These are phyloP conservation scores for Eupithecia dodoneata DNA, from an alignment of 2,888 invertebrate genomes.

Conservation along the genomic window DNA sequence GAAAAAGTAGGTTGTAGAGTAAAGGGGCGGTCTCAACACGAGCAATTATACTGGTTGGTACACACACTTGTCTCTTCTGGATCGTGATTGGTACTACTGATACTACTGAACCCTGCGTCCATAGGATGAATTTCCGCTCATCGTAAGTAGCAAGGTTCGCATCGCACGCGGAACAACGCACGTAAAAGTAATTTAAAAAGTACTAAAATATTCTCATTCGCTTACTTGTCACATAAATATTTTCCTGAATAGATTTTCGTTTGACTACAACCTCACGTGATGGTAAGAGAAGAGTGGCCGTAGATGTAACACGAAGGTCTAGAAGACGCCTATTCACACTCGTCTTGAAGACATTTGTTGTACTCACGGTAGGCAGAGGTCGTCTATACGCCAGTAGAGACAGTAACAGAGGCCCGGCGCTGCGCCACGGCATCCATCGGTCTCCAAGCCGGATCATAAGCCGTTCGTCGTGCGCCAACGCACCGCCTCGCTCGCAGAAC, in stretches of 20 bases:
- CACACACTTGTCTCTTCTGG: background rate
- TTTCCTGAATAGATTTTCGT: too few species aligned
- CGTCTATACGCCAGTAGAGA: constrained; percentile 94
- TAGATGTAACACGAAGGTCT: too few species aligned
- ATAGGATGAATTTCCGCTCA: background rate
- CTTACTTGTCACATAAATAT: too few species aligned
- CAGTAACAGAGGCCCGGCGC: constrained; percentile 95
- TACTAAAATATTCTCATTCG: too few species aligned
- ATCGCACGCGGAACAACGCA: background rate
- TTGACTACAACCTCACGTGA: too few species aligned
- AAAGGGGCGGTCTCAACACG: background rate
- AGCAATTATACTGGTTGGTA: background rate
- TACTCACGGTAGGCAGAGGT: constrained; percentile 85
- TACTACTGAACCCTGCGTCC: background rate
- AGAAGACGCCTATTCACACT: too few species aligned
- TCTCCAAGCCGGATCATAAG: constrained; percentile 93
- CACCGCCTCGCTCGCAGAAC: constrained; percentile 89
- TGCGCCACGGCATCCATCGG: constrained; percentile 95
- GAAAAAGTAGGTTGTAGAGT: background rate
- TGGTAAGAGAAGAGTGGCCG: too few species aligned
- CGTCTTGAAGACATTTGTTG: background rate
- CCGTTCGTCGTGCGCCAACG: constrained; percentile 91
- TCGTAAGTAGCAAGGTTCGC: background rate
- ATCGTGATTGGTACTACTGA: background rate
- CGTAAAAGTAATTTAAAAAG: background rate